These are phyloP conservation scores for Meloidogyne hapla DNA, from an alignment of 1,140 invertebrate genomes.

Conservation along the genomic window DNA sequence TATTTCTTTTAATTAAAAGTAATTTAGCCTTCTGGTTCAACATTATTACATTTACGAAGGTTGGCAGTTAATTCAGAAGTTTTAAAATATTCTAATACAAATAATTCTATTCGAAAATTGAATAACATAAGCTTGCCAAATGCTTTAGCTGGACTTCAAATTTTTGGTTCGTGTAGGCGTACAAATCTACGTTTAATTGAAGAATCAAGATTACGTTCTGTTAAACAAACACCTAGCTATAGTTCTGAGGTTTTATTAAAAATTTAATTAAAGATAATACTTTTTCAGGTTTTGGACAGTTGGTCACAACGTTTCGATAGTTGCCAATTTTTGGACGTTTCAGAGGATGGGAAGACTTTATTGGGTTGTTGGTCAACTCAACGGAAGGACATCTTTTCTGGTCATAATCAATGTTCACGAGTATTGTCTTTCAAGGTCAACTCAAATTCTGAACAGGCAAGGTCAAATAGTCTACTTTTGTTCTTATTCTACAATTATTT, in stretches of 20 bases:
- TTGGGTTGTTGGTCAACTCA: conserved; percentile 30
- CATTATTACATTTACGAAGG: conserved; percentile 13
- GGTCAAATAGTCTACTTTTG: neutral
- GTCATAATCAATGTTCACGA: conserved; percentile 25
- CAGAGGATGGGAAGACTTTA: conserved; percentile 33
- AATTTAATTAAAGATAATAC: neutral
- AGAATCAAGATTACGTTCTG: conserved; percentile 1
- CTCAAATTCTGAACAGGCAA: neutral
- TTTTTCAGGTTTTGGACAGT: conserved; percentile 15
- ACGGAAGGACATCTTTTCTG: neutral
- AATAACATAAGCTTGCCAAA: neutral
- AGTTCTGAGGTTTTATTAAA: conserved; percentile 26
- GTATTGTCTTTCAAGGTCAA: conserved; percentile 32
- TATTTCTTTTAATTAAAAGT: neutral
- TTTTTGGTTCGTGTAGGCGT: neutral
- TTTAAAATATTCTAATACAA: neutral
- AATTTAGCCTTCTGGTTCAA: conserved; percentile 31
- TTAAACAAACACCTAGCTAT: conserved; percentile 26
- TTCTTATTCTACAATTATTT: neutral
- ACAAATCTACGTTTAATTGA: neutral
- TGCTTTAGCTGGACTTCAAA: neutral
- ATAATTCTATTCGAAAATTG: neutral
- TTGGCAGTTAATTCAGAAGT: conserved; percentile 16
- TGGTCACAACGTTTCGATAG: conserved; percentile 27
- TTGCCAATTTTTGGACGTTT: conserved; percentile 39